Evolutionary conservation across 2,113 vertebrate genomes (phyloP).

Genomic region (Balaenoptera acutorostrata): DNA sequence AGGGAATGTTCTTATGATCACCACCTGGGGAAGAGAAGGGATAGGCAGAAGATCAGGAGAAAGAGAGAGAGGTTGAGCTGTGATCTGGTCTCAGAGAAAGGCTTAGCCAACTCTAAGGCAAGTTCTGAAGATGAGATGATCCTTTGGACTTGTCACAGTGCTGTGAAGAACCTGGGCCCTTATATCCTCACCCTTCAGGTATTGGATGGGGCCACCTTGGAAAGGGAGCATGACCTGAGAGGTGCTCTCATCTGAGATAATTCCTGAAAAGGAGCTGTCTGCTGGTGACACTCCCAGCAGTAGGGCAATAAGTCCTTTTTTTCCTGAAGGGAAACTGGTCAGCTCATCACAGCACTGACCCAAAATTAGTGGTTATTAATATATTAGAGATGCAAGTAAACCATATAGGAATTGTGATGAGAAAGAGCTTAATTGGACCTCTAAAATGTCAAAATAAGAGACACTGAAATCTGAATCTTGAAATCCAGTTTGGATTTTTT

Average conservation of each 20-base stretch:
- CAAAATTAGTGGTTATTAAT: not conserved
- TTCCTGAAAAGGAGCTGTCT: not conserved
- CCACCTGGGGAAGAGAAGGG: not conserved
- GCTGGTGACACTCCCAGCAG: not conserved
- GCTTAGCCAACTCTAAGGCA: not conserved
- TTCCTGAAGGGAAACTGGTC: not conserved
- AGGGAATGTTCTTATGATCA: not conserved
- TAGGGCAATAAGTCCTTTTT: not conserved
- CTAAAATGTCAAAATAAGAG: not conserved
- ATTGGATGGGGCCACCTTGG: not conserved
- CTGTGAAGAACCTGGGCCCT: not conserved
- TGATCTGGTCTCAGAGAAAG: not conserved
- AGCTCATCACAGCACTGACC: not conserved
- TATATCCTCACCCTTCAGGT: not conserved
- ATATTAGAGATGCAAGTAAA: not conserved
- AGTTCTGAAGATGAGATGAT: not conserved
- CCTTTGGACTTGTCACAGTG: not conserved
- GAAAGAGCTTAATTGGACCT: not conserved
- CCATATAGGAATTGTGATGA: not conserved
- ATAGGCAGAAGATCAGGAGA: not conserved
- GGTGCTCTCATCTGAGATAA: not conserved
- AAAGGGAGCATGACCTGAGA: not conserved
- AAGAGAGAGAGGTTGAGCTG: not conserved
- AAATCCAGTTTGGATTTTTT: not conserved
- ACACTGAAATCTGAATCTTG: not conserved